Conservation (phyloP, 2,113 vertebrate species). For the Patagioenas fasciata region DNA sequence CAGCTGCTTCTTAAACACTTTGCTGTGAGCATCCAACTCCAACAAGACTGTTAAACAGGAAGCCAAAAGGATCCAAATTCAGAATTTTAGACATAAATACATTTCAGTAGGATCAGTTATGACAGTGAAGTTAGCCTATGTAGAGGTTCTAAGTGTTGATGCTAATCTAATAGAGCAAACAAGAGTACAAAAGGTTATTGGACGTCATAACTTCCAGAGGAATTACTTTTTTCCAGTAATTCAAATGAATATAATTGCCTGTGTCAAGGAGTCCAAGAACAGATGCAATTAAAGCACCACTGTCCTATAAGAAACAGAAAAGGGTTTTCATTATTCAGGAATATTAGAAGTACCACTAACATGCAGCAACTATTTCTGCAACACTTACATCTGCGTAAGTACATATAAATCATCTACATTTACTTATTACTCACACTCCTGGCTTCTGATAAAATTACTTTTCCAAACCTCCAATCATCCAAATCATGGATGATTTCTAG, state of each 20-base stretch:
- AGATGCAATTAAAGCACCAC: not conserved
- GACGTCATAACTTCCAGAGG: not conserved
- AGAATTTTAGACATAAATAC: not conserved
- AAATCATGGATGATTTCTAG: constrained; percentile 2
- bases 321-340: not conserved
- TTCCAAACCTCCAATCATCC: too few relatives aligned
- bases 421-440: constrained; percentile 23
- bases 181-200: not conserved
- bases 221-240: not conserved
- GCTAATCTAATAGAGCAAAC: not conserved
- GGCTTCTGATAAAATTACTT: constrained; percentile 44
- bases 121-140: not conserved
- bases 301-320: not conserved
- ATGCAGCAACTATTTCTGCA: not conserved
- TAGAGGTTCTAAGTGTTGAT: not conserved
- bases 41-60: not conserved
- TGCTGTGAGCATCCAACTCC: not conserved
- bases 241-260: not conserved
- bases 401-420: not conserved
- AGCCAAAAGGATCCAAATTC: not conserved
- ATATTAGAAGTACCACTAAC: not conserved
- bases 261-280: not conserved
- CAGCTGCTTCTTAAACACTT: not conserved
- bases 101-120: not conserved
- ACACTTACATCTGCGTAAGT: not conserved